phyloP scores from a whole-genome alignment of 2,888 invertebrate species.

The Aleiodes testaceus region DNA sequence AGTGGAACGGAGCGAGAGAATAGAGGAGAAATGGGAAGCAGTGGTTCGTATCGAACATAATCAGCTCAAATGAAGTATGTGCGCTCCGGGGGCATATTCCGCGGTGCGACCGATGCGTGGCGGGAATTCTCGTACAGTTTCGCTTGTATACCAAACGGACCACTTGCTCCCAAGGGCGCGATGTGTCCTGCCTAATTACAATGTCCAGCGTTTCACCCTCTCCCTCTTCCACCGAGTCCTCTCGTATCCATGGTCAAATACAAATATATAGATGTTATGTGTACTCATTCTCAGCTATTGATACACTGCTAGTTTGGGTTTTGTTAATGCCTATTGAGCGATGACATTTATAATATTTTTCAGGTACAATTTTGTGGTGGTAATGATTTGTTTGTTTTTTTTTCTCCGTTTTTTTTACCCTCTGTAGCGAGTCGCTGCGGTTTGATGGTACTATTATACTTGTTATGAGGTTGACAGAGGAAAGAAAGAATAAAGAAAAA shows the following conservation, averaged over 20 bases:
- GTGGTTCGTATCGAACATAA: conserved; percentile 58
- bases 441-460: conserved; percentile 19
- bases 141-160: conserved; percentile 41
- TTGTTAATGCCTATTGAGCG: neutral
- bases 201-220: conserved; percentile 63
- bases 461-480: conserved; percentile 25
- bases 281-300: conserved; percentile 44
- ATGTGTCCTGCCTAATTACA: conserved; percentile 73
- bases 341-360: neutral
- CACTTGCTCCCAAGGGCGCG: conserved; percentile 66
- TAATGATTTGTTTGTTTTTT: neutral
- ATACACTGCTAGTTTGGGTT: conserved; percentile 34
- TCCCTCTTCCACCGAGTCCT: neutral
- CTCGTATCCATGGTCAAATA: conserved; percentile 29
- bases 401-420: neutral
- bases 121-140: conserved; percentile 46
- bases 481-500: neutral
- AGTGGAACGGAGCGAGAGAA: conserved; percentile 21
- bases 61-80: conserved; percentile 68
- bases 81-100: conserved; percentile 60
- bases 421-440: neutral
- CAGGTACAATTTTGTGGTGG: neutral
- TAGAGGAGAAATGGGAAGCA: conserved; percentile 42
- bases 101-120: conserved; percentile 53
- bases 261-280: conserved; percentile 39